A percentile compares a stretch with the other conserved stretches of the same genome.
Evolutionary conservation across 2,113 vertebrate genomes (phyloP).

Genomic region (Cromileptes altivelis): DNA sequence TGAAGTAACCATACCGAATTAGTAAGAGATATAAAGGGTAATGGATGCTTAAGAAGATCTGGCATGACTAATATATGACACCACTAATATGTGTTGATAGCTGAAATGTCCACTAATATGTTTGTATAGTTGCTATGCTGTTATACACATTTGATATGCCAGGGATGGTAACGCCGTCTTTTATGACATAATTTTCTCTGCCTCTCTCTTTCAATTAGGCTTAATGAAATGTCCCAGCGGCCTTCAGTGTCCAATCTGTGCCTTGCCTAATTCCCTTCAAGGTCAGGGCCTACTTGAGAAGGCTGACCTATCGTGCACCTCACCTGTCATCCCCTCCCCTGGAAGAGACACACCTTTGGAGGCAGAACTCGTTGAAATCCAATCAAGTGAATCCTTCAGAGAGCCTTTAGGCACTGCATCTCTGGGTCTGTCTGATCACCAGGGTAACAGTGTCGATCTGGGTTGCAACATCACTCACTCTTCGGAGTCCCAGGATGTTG

Average conservation of each 20-base stretch:
- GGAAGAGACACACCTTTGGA: slow-evolving; percentile 75
- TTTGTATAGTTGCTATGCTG: slow-evolving; percentile 40
- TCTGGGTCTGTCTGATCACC: slow-evolving; percentile 91
- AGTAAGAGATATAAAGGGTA: slow-evolving; percentile 62
- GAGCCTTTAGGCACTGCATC: slow-evolving; percentile 84
- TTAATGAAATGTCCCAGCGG: slow-evolving; percentile 90
- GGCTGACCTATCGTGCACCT: slow-evolving; percentile 82
- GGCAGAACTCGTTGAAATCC: slow-evolving; percentile 66
- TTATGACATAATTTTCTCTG: slow-evolving; percentile 26
- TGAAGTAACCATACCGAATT: slow-evolving; percentile 68
- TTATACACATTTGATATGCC: slow-evolving; percentile 18
- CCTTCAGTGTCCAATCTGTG: slow-evolving; percentile 89
- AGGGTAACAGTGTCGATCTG: slow-evolving; percentile 88
- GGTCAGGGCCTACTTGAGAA: slow-evolving; percentile 85
- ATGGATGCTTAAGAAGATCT: slow-evolving; percentile 55
- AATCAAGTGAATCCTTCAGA: slow-evolving; percentile 75
- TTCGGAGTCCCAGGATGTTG: slow-evolving; percentile 57
- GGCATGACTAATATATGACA: slow-evolving; percentile 63
- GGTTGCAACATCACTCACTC: slow-evolving; percentile 75
- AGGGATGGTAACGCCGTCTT: not conserved
- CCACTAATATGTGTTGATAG: slow-evolving; percentile 44
- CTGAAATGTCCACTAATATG: slow-evolving; percentile 42
- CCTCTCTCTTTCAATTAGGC: slow-evolving; percentile 79
- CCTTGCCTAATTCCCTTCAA: slow-evolving; percentile 82
- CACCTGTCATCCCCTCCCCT: slow-evolving; percentile 85